Percentiles rank a stretch among this genome's conserved stretches.
These are phyloP conservation scores for Scaptomyza parva DNA, from an alignment of 2,888 invertebrate species.

Conservation along the genomic window DNA sequence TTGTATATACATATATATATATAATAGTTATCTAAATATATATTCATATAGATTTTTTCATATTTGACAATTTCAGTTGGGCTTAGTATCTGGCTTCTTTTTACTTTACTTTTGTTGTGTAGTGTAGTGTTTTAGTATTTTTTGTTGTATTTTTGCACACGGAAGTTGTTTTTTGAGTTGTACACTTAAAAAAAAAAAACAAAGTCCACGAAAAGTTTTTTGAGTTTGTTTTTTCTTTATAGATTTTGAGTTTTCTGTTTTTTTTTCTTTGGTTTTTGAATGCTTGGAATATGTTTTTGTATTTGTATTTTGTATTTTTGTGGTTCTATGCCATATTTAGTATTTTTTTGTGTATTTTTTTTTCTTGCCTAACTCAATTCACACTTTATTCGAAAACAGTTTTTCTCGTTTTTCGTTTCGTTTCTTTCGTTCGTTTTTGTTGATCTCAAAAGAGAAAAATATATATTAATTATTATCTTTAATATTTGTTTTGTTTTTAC, in stretches of 20 bases:
- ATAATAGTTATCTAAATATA: constrained; percentile 80
- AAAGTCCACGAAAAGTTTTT: constrained; percentile 64
- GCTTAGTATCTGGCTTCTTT: constrained; percentile 73
- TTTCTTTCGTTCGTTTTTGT: too few species aligned
- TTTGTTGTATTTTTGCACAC: constrained; percentile 63
- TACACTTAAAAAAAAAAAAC: constrained; percentile 71
- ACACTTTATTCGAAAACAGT: constrained; percentile 75
- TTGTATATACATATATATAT: constrained; percentile 69
- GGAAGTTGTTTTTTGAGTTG: constrained; percentile 61
- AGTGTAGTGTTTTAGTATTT: constrained; percentile 21
- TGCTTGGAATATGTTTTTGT: constrained; percentile 70
- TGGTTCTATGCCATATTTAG: constrained; percentile 24
- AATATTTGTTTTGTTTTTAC: constrained; percentile 51
- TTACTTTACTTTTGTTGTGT: constrained; percentile 68
- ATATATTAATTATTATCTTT: constrained; percentile 77
- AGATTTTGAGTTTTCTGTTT: constrained; percentile 38
- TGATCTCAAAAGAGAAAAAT: constrained; percentile 82
- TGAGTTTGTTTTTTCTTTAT: constrained; percentile 35
- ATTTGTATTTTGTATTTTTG: constrained; percentile 21
- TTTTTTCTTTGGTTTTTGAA: constrained; percentile 69
- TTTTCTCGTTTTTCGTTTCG: constrained; percentile 48
- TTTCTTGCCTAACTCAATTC: constrained; percentile 71
- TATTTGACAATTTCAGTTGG: constrained; percentile 80
- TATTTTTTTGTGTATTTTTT: constrained; percentile 20
- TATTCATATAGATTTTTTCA: constrained; percentile 73